These are phyloP conservation scores for Zaprionus vittiger DNA, from an alignment of 1,140 invertebrate species.

Conservation along the genomic window DNA sequence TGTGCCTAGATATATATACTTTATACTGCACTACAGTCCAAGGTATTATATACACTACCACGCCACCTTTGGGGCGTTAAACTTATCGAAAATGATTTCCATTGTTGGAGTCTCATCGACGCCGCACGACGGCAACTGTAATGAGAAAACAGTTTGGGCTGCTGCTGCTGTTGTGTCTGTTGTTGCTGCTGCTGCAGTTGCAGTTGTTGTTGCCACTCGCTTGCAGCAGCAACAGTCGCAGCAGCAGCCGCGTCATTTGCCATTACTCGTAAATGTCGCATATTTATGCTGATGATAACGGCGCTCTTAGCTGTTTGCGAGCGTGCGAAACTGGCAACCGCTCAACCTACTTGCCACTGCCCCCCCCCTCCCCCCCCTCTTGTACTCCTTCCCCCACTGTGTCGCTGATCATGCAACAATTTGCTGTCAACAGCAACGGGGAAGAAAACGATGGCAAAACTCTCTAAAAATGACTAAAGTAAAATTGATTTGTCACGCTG, in stretches of 20 bases:
- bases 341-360: constrained; percentile 20
- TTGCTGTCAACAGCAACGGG: constrained; percentile 47
- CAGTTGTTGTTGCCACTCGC: constrained; percentile 7
- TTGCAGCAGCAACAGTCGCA: constrained; percentile 14
- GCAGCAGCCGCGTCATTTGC: constrained; percentile 48
- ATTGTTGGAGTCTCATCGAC: not conserved
- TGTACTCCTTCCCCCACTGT: not conserved
- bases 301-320: constrained; percentile 56
- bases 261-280: constrained; percentile 61
- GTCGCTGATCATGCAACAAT: constrained; percentile 42
- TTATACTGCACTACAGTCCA: not conserved
- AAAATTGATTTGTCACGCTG: constrained; percentile 84
- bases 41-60: not conserved
- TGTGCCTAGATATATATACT: not conserved
- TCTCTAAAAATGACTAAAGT: constrained; percentile 57
- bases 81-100: not conserved
- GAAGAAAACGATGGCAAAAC: constrained; percentile 28
- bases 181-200: not conserved
- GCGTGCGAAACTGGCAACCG: constrained; percentile 60
- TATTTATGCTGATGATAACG: constrained; percentile 60
- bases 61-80: not conserved
- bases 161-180: constrained; percentile 6
- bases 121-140: not conserved
- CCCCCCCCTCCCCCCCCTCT: not conserved
- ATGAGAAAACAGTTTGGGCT: not conserved